Conservation (phyloP, 2,113 vertebrate species). For the Tonatia bakeri region DNA sequence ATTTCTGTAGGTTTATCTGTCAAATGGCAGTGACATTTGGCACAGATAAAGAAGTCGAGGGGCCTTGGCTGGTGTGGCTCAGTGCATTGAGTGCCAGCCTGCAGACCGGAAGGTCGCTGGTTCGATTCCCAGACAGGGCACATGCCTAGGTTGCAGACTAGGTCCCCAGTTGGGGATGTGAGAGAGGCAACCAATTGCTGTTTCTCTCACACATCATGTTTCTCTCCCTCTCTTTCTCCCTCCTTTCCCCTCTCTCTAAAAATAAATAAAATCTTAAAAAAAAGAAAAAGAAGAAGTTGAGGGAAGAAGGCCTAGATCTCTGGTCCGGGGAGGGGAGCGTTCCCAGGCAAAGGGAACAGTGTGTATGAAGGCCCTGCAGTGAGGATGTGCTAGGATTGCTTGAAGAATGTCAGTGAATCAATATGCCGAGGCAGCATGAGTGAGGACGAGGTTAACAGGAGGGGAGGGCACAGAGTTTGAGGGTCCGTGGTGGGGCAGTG, state of each 20-base stretch:
- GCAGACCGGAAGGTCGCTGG: too few relatives aligned
- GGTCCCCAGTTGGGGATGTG: too few relatives aligned
- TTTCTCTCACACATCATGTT: too few relatives aligned
- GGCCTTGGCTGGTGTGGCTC: too few relatives aligned
- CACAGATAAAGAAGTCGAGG: background rate
- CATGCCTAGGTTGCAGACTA: too few relatives aligned
- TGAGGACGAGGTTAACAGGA: background rate
- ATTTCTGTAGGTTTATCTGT: background rate
- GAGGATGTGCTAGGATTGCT: background rate
- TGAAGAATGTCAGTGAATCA: background rate
- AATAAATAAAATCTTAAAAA: too few relatives aligned
- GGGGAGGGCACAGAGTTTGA: background rate
- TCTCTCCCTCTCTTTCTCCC: too few relatives aligned
- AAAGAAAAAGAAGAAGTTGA: background rate
- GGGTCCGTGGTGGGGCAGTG: too few relatives aligned
- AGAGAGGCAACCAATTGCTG: too few relatives aligned
- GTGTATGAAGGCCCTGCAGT: background rate
- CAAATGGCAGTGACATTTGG: background rate
- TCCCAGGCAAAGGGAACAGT: background rate
- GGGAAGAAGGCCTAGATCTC: background rate
- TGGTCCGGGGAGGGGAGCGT: background rate
- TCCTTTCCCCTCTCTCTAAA: too few relatives aligned
- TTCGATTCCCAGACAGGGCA: too few relatives aligned
- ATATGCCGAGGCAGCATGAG: background rate
- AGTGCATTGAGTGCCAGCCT: too few relatives aligned